Percentiles rank a stretch among this genome's conserved stretches.
Conservation (phyloP, 1,140 invertebrate genomes). For the Lanistes nyassanus region DNA sequence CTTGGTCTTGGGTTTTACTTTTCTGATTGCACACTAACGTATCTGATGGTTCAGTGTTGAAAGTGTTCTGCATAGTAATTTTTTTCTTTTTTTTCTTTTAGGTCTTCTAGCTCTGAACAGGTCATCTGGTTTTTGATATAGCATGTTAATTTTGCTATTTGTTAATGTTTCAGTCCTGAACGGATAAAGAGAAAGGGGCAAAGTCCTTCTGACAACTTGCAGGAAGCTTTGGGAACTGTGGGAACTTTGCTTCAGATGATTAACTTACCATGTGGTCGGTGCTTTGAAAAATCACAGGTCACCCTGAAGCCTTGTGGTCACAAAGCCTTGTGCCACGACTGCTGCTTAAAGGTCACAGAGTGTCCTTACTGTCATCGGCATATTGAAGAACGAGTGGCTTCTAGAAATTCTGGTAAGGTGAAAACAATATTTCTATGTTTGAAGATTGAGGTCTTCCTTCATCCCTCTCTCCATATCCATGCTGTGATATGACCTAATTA, state of each 20-base stretch:
- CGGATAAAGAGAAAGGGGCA: not conserved
- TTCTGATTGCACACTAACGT: too few species aligned
- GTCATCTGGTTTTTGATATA: too few species aligned
- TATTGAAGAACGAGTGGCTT: not conserved
- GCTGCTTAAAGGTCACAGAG: not conserved
- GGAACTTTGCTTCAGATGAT: not conserved
- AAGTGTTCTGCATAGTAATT: too few species aligned
- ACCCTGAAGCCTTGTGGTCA: constrained; percentile 1
- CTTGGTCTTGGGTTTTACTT: too few species aligned
- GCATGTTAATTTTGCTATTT: too few species aligned
- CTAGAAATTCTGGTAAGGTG: not conserved
- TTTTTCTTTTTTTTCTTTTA: too few species aligned
- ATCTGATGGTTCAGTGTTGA: too few species aligned
- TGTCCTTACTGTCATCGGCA: not conserved
- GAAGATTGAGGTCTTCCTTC: too few species aligned
- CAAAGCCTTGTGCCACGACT: not conserved
- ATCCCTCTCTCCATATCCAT: too few species aligned
- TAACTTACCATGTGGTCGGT: not conserved
- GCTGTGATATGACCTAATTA: too few species aligned
- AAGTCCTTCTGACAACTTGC: not conserved
- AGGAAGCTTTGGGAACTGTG: not conserved
- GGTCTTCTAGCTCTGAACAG: too few species aligned
- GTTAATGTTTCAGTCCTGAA: not conserved
- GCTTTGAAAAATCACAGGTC: not conserved
- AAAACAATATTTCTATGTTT: not conserved